A percentile compares a stretch with the other conserved stretches of the same genome.
Evolutionary conservation across 2,113 vertebrate species (phyloP).

Genomic region (Isurus oxyrinchus): DNA sequence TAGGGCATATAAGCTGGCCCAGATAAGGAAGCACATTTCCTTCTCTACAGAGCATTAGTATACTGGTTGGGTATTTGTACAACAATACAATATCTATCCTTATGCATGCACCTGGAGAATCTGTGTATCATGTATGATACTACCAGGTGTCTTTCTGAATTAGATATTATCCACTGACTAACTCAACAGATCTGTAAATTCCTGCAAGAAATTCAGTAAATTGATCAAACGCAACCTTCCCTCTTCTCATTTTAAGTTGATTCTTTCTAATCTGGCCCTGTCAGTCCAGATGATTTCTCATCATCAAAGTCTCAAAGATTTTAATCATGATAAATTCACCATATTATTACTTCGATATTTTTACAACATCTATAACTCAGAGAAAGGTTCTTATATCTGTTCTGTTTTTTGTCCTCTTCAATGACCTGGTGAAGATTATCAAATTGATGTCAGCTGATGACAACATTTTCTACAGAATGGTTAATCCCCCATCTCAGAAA

Average conservation of each 20-base stretch:
- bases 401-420: not conserved
- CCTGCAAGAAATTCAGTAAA: not conserved
- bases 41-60: not conserved
- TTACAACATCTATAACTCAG: not conserved
- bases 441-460: not conserved
- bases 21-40: not conserved
- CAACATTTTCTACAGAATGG: not conserved
- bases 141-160: not conserved
- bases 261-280: not conserved
- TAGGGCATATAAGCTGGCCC: not conserved
- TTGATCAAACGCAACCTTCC: not conserved
- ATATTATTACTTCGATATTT: not conserved
- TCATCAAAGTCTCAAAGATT: not conserved
- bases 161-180: not conserved
- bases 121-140: not conserved
- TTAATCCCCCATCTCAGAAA: not conserved
- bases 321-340: not conserved
- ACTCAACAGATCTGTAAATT: not conserved
- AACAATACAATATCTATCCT: not conserved
- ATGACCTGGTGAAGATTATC: not conserved
- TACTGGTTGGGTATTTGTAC: not conserved
- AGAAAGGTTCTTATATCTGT: not conserved
- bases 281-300: not conserved
- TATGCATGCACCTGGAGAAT: not conserved
- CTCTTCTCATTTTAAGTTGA: not conserved